These are phyloP conservation scores for Diploptera punctata DNA, from an alignment of 2,888 invertebrate species.

Conservation along the genomic window DNA sequence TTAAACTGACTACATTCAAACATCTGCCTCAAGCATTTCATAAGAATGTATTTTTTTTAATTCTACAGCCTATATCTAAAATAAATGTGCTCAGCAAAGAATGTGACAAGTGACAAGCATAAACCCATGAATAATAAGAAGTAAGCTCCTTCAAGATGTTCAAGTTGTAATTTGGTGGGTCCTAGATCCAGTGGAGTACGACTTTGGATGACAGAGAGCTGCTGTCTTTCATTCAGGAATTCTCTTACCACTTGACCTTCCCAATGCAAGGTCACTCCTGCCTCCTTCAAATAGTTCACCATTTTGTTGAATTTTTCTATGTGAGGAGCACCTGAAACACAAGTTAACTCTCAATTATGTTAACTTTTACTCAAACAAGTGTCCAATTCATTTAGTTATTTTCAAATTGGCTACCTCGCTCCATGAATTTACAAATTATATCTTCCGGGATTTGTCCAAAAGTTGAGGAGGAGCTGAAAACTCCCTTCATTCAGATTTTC, in stretches of 20 bases:
- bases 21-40: too few relatives aligned
- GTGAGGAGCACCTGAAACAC: slow-evolving; percentile 48
- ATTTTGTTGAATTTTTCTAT: slow-evolving; percentile 39
- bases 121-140: neutral
- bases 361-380: too few relatives aligned
- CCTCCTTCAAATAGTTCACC: neutral
- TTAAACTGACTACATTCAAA: too few relatives aligned
- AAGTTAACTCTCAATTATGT: too few relatives aligned
- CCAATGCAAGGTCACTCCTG: slow-evolving; percentile 14
- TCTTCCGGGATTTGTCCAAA: too few relatives aligned
- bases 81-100: neutral
- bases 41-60: too few relatives aligned
- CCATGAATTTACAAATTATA: too few relatives aligned
- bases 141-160: slow-evolving; percentile 27
- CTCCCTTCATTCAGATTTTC: too few relatives aligned
- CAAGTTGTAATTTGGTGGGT: slow-evolving; percentile 15
- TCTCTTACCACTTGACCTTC: slow-evolving; percentile 5
- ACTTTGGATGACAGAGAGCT: slow-evolving; percentile 22
- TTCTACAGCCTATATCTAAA: too few relatives aligned
- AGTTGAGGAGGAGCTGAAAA: too few relatives aligned
- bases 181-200: neutral
- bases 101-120: neutral
- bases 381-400: too few relatives aligned
- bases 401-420: too few relatives aligned
- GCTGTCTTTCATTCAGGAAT: slow-evolving; percentile 20